Conservation (phyloP, 2,888 invertebrate genomes). For the Augiades crinisus region DNA sequence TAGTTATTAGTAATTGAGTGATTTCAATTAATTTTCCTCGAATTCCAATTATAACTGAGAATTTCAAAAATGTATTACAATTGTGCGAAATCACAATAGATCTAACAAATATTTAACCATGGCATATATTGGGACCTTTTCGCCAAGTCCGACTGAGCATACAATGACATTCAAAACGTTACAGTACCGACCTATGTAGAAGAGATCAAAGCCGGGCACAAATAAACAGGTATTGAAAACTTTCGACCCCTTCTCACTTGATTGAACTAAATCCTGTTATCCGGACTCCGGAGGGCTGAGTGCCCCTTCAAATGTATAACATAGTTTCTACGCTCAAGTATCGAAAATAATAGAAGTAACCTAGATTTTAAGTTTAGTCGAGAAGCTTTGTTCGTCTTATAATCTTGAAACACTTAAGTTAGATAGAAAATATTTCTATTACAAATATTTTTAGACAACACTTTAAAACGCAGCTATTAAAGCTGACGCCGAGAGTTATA, state of each 20-base stretch:
- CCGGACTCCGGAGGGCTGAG: slow-evolving; percentile 37
- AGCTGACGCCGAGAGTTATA: too few species aligned
- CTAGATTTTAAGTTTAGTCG: neutral
- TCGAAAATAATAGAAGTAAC: slow-evolving; percentile 4
- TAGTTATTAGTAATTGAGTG: too few species aligned
- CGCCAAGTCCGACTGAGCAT: slow-evolving; percentile 2
- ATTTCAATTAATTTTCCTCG: too few species aligned
- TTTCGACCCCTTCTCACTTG: slow-evolving; percentile 39
- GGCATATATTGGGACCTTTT: slow-evolving; percentile 4
- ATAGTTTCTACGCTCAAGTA: slow-evolving; percentile 37
- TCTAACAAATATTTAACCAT: neutral
- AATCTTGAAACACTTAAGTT: too few species aligned
- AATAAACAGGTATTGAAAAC: slow-evolving; percentile 39
- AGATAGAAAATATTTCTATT: too few species aligned
- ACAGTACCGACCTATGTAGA: slow-evolving; percentile 27
- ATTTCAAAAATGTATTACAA: neutral
- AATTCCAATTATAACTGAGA: too few species aligned
- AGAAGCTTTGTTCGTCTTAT: neutral
- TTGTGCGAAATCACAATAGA: neutral
- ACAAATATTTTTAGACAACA: too few species aligned
- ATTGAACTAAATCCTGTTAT: slow-evolving; percentile 42
- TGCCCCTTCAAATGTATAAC: slow-evolving; percentile 36
- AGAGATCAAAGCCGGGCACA: slow-evolving; percentile 38
- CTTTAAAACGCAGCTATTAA: too few species aligned
- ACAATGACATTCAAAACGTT: slow-evolving; percentile 18